phyloP scores from a whole-genome alignment of 92 coral and sea anemone genomes.

The Actinernus sp. region DNA sequence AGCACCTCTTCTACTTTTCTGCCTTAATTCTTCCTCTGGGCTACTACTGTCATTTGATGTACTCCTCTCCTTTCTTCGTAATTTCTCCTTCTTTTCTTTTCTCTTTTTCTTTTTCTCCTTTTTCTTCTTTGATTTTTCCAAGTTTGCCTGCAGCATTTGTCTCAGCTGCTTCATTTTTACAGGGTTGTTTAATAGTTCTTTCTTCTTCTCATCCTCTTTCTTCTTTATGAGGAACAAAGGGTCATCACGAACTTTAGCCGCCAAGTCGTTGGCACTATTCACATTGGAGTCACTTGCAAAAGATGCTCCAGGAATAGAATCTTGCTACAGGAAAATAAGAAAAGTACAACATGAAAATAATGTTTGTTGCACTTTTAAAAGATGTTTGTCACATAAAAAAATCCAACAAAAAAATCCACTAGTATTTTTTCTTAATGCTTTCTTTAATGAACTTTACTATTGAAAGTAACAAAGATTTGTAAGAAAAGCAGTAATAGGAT shows the following conservation, averaged over 20 bases:
- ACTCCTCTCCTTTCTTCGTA: constrained; percentile 33
- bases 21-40: constrained; percentile 53
- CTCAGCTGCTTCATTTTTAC: constrained; percentile 96
- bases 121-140: constrained; percentile 79
- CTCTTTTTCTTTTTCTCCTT: constrained; percentile 85
- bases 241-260: constrained; percentile 97
- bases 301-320: constrained; percentile 76
- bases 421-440: no score
- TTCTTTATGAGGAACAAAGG: constrained; percentile 94
- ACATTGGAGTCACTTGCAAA: constrained; percentile 77
- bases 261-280: constrained; percentile 80
- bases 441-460: no score
- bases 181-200: constrained; percentile 91
- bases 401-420: no score
- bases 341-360: no score
- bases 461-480: no score
- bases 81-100: constrained; percentile 67
- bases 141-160: constrained; percentile 87
- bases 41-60: constrained; percentile 15
- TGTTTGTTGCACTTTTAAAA: no score
- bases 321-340: constrained; percentile 68
- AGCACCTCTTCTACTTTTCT: not conserved
- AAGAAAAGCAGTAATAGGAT: no score
- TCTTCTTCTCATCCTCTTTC: constrained; percentile 95
- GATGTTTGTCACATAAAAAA: no score